Base-by-base conservation (phyloP, 2,797 vertebrate genomes). In the Coilia nasus region DNA sequence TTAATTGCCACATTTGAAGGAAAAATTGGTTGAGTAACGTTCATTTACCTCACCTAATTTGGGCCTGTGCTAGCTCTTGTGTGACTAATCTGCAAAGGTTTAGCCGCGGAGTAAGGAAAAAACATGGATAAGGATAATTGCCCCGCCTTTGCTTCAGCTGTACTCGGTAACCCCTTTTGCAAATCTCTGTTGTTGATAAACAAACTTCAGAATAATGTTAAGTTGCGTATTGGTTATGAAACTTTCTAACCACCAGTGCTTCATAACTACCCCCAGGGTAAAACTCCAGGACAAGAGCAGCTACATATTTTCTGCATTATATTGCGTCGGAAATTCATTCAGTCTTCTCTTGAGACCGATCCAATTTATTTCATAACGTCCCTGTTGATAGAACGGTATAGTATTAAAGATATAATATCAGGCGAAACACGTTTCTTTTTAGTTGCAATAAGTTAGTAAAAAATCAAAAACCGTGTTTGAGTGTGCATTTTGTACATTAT, bases 61-160 rank as follows among this genome's bases (percentile, higher is more conserved):
- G 47, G 84, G 84, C 84, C 84, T 84, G 71, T 78, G 35, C 71
- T 56, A 81, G 75, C 71, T 78, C 71, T 35, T 78, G 71, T 78
- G 71, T 78, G 71, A 78, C 71, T 81, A 81, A 44, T 60, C 46
- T 81, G 83, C 83, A 81, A 57, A 57, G 83, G 71, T 81, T 84
- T 81, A 60, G 71, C 71, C 17, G 19, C 31, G 15, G 25, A 50
- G 46, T 84, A 84, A 75, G 28, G 23, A 67, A 78, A 78, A 71
- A 78, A 19, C 17, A 44, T 44, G 17, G 35, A 44, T 78, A 44
- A 41, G 71, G 71, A 78, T 41, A 41, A 78, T 19, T 78, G 71
- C 31, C 71, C 71, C 71, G 71, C 71, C 71, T 35, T 78, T 41
- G 19, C 17, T 35, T 78, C 71, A 41, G 19, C 6, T 41, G 35